A percentile compares a stretch with the other conserved stretches of the same genome.
Evolutionary conservation across 2,113 vertebrate species (phyloP).

Genomic region (Phalacrocorax aristotelis): DNA sequence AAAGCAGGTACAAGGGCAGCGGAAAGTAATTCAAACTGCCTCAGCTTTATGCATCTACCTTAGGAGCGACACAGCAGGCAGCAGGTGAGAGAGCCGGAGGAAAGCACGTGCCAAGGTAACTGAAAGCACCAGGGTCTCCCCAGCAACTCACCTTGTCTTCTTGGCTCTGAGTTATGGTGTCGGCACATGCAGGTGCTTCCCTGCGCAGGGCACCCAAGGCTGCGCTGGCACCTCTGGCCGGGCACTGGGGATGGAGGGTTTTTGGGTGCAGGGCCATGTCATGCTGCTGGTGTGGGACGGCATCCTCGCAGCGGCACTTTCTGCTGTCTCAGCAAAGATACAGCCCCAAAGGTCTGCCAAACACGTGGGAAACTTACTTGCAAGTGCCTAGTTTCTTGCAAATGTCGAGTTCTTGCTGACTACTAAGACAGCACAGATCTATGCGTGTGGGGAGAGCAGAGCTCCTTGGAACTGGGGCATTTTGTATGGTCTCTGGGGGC

Average conservation of each 20-base stretch:
- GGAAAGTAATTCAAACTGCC: background rate
- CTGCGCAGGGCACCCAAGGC: background rate
- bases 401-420: background rate
- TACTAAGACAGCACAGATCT: background rate
- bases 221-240: background rate
- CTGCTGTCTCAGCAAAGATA: background rate
- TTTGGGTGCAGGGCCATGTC: background rate
- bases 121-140: background rate
- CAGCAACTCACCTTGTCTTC: fast-evolving
- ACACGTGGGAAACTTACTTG: background rate
- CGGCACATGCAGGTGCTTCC: fast-evolving
- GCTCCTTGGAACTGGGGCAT: fast-evolving
- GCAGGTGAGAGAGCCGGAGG: background rate
- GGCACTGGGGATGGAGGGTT: fast-evolving
- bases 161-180: background rate
- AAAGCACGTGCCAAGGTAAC: background rate
- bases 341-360: background rate
- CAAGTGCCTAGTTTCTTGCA: background rate
- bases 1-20: conserved; percentile 44
- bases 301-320: fast-evolving
- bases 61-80: fast-evolving
- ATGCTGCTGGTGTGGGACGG: background rate
- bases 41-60: background rate
- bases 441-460: fast-evolving
- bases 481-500: fast-evolving